phyloP scores from a whole-genome alignment of 2,797 vertebrate species.

The Sebastes nivosus region DNA sequence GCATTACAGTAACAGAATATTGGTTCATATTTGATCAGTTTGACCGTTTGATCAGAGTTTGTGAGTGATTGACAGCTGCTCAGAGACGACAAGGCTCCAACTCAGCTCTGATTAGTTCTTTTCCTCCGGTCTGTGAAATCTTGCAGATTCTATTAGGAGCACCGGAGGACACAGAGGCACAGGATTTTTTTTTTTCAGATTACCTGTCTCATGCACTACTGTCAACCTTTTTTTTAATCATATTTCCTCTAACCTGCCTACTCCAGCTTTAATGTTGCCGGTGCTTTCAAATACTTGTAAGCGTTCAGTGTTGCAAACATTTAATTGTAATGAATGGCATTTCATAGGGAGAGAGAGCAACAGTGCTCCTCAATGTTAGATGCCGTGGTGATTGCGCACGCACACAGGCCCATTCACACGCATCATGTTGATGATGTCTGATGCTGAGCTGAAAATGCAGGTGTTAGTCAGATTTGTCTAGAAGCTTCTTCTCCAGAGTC shows the following conservation, averaged over 20 bases:
- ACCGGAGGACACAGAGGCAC: no score
- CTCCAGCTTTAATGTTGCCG: background rate
- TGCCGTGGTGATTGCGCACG: background rate
- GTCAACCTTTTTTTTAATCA: no score
- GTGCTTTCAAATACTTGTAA: background rate
- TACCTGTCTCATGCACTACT: no score
- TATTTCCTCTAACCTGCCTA: no score
- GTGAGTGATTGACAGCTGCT: no score
- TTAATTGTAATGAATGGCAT: background rate
- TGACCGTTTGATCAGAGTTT: no score
- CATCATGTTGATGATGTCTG: background rate
- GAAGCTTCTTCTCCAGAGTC: constrained; percentile 5
- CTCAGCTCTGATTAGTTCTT: accelerated
- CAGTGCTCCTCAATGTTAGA: background rate
- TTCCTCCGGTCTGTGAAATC: no score
- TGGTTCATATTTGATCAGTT: no score
- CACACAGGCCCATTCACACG: background rate
- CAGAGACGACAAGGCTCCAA: no score
- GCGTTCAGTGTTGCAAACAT: background rate
- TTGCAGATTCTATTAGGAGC: no score
- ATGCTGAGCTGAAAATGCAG: constrained; percentile 6
- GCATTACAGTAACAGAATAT: no score
- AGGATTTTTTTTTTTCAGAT: no score
- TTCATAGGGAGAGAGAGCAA: background rate
- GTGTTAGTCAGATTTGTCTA: background rate